Conservation (phyloP, 2,113 vertebrate genomes). For the Illadopsis cleaveri region DNA sequence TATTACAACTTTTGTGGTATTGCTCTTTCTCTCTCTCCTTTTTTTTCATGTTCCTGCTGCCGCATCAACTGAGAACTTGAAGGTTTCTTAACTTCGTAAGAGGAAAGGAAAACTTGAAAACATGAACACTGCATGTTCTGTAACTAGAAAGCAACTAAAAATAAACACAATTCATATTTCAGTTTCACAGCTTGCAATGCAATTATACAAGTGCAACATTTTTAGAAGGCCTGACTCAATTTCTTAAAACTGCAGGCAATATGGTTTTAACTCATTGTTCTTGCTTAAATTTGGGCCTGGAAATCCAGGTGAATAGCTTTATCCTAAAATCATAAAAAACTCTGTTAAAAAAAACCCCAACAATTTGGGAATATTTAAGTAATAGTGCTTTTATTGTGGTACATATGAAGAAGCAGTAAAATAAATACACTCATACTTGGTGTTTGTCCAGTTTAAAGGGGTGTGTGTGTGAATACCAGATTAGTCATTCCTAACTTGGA, state of each 20-base stretch:
- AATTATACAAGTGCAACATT: not conserved
- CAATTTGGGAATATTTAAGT: not conserved
- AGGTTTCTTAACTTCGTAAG: not conserved
- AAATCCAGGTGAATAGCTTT: not conserved
- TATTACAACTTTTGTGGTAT: not conserved
- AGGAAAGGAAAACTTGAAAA: not conserved
- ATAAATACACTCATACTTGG: not conserved
- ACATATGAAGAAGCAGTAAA: not conserved
- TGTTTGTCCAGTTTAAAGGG: conserved; percentile 5
- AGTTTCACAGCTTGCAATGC: not conserved
- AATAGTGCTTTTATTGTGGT: not conserved
- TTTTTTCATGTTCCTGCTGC: not conserved
- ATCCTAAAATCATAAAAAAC: not conserved
- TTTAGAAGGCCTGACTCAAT: not conserved
- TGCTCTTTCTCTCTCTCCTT: too few relatives aligned
- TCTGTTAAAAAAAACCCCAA: not conserved
- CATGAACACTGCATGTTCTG: not conserved
- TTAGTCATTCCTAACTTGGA: conserved; percentile 39
- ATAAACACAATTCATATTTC: not conserved
- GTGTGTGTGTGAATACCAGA: not conserved
- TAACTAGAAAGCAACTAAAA: not conserved
- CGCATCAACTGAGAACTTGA: not conserved
- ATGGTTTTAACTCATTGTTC: not conserved
- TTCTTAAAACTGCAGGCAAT: not conserved
- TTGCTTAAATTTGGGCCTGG: not conserved